Conservation (phyloP, 92 coral and sea anemone species). For the Parazoanthus atlanticus region DNA sequence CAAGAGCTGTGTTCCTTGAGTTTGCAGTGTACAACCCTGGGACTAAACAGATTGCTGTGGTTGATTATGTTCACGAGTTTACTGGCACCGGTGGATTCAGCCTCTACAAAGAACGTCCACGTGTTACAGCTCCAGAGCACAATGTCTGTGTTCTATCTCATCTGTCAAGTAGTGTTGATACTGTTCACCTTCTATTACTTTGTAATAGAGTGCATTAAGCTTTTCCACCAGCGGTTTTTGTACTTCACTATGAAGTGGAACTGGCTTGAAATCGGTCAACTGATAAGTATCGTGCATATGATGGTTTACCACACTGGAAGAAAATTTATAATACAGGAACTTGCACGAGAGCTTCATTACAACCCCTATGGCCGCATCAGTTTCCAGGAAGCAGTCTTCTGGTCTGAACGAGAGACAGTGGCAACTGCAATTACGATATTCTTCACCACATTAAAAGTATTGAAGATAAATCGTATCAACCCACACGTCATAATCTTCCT, state of each 20-base stretch:
- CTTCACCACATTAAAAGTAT: not conserved
- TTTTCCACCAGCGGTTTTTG: not conserved
- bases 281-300: not conserved
- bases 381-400: not conserved
- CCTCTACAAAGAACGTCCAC: not conserved
- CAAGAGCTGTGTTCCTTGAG: slow-evolving; percentile 1
- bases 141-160: not conserved
- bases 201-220: not conserved
- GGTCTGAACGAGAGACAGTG: not conserved
- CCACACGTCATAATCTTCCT: not conserved
- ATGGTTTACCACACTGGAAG: not conserved
- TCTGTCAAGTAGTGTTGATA: slow-evolving; percentile 4
- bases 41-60: not conserved
- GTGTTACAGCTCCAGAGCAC: not conserved
- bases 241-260: not conserved
- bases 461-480: not conserved
- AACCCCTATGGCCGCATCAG: not conserved
- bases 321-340: not conserved
- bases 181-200: not conserved
- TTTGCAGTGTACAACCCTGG: slow-evolving; percentile 1
- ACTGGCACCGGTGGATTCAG: not conserved
- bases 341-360: not conserved
- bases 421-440: not conserved
- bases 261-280: not conserved
- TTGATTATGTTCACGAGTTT: not conserved